These are phyloP conservation scores for Drosophila mayaguana DNA, from an alignment of 2,888 invertebrate species.

Conservation along the genomic window DNA sequence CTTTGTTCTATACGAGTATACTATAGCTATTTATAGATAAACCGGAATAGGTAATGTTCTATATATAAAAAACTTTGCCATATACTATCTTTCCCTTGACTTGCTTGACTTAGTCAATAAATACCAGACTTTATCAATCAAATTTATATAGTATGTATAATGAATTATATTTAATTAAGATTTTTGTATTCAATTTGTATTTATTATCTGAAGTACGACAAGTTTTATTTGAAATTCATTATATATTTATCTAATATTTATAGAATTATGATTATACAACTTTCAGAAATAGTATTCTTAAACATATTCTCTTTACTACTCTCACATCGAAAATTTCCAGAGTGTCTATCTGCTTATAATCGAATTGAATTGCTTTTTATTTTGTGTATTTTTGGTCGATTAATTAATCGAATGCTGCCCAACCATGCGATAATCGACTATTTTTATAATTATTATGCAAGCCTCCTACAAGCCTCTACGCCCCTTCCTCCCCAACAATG, in stretches of 20 bases:
- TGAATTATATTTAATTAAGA: constrained; percentile 1
- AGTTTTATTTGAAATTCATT: too few relatives aligned
- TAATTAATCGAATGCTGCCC: constrained; percentile 68
- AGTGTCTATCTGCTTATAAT: background rate
- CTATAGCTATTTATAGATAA: background rate
- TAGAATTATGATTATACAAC: too few relatives aligned
- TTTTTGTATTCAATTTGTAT: constrained; percentile 1
- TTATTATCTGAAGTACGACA: background rate
- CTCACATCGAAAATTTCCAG: background rate
- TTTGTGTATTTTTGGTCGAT: constrained; percentile 32
- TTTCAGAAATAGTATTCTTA: background rate
- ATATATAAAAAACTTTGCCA: background rate
- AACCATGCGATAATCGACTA: constrained; percentile 62
- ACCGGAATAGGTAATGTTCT: constrained; percentile 3
- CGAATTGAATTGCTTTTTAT: constrained; percentile 10
- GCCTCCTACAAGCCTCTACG: background rate
- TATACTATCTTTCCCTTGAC: background rate
- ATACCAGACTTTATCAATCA: constrained; percentile 6
- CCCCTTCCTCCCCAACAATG: background rate
- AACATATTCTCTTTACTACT: too few relatives aligned
- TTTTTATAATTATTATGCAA: constrained; percentile 52
- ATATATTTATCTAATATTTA: background rate
- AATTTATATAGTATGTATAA: background rate
- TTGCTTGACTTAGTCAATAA: constrained; percentile 1
- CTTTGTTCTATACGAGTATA: background rate